phyloP scores from a whole-genome alignment of 2,113 vertebrate species.

The Rattus rattus region DNA sequence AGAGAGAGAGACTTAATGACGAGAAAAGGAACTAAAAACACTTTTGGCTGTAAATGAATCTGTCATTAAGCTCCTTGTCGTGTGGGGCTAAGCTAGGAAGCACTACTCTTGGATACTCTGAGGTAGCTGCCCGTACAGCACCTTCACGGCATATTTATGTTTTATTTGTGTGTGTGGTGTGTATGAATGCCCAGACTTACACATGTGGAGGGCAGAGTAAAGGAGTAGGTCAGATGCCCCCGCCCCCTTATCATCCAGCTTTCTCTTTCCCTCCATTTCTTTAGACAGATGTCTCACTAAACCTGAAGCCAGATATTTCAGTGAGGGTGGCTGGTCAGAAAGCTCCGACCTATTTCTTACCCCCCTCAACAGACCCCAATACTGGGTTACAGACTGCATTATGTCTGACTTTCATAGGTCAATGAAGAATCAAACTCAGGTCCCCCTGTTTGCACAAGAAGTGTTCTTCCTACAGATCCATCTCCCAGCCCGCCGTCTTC shows the following conservation, averaged over 20 bases:
- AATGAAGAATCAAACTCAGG: background rate
- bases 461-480: too few relatives aligned
- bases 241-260: background rate
- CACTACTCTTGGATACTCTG: too few relatives aligned
- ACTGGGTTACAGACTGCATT: background rate
- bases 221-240: background rate
- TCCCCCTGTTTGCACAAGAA: background rate
- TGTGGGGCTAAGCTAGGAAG: background rate
- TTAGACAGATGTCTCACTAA: background rate
- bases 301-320: background rate
- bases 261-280: background rate
- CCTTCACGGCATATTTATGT: background rate
- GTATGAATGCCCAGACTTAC: background rate
- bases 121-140: background rate
- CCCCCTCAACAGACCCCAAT: accelerated
- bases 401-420: background rate
- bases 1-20: conserved; percentile 35
- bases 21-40: conserved; percentile 23
- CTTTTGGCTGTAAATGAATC: background rate
- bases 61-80: background rate
- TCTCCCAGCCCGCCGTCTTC: too few relatives aligned
- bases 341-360: too few relatives aligned
- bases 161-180: background rate
- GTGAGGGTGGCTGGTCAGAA: background rate
- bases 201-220: background rate